These are phyloP conservation scores for Agrochola lychnidis DNA, from an alignment of 2,888 invertebrate genomes.

Conservation along the genomic window DNA sequence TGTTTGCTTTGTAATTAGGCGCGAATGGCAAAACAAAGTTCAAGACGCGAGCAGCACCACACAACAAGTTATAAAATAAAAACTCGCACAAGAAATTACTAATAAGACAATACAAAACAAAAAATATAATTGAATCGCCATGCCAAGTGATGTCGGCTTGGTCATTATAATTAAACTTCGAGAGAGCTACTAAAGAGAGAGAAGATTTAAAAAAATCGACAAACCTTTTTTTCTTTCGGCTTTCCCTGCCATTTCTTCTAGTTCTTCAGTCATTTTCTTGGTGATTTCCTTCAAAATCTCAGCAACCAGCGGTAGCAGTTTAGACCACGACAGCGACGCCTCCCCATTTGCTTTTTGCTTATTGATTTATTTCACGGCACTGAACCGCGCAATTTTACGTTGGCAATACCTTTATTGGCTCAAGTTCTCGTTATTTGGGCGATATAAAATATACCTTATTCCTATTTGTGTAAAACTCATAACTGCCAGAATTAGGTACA, in stretches of 20 bases:
- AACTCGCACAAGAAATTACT: too few relatives aligned
- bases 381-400: not conserved
- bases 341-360: not conserved
- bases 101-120: not conserved
- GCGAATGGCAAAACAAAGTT: not conserved
- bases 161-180: not conserved
- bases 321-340: not conserved
- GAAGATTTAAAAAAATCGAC: not conserved
- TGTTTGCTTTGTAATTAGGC: not conserved
- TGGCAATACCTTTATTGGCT: constrained; percentile 11
- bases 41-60: not conserved
- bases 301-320: not conserved
- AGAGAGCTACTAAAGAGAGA: not conserved
- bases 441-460: constrained; percentile 15
- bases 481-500: not conserved
- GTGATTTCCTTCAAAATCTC: not conserved
- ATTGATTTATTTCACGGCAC: constrained; percentile 31
- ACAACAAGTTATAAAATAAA: not conserved
- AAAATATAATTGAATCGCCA: not conserved
- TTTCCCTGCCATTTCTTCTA: not conserved
- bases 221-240: constrained; percentile 1
- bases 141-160: not conserved
- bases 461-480: not conserved
- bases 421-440: not conserved
- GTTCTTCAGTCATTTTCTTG: not conserved